Evolutionary conservation across 2,797 vertebrate genomes (phyloP), one percentile per base, ranked within the genome.

Genomic region (Lerista edwardsae): DNA sequence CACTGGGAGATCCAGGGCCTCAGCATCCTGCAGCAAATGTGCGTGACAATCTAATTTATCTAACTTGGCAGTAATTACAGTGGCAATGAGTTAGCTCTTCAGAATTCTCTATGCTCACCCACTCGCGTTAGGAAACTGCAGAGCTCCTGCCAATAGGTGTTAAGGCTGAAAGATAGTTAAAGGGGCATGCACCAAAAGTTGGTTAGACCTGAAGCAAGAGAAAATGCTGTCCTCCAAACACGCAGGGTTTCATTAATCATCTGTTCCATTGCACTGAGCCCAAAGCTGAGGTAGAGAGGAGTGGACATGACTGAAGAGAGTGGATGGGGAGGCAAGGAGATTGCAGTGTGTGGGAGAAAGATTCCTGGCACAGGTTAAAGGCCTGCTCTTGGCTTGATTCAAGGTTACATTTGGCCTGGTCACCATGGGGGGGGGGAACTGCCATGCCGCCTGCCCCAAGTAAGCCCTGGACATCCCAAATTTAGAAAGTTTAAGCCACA

Each of bases 31-130:
- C 64, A 75, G 72, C 72, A 59, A 80, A 75, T 47, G 71, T 55
- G 59, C 14, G 6, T 19, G 47, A 69, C 72, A 80, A 61, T 59
- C 71, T 34, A 21, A 75, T 85, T 75, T 75, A 85, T 80, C 62
- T 80, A 68, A 80, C 78, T 75, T 74, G 72, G 36, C 62, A 44
- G 84, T 68, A 80, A 75, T 85, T 80, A 29, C 29, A 75, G 31
- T 69, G 51, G 31, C 31, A 80, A 17, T 19, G 23, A 84, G 78
- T 51, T 44, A 80, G 59, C 36, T 57, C 27, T 80, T 62, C 21
- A 7, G 36, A 67, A 29, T 68, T 19, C 55, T 39, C 39, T 62
- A 47, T 23, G 34, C 55, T n/a, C 6, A 64, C 34, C 17, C 78
- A 80, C 65, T 84, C 31, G 62, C 31, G 41, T 72, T 21, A 31